These are phyloP conservation scores for Porites divaricata DNA, from an alignment of 92 coral and sea anemone species.

Conservation along the genomic window DNA sequence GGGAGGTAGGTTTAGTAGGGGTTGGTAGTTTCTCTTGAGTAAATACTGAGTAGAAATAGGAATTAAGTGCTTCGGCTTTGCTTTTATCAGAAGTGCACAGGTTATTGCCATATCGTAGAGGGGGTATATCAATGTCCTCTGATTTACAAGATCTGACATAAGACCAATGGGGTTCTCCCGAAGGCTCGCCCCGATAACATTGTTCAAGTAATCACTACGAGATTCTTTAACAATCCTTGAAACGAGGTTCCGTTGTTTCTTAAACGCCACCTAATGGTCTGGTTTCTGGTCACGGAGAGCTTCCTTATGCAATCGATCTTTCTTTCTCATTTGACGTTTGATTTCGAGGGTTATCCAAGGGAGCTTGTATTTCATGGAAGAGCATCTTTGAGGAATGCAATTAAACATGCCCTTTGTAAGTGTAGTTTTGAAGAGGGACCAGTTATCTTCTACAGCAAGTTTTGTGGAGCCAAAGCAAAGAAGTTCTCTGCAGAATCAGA, in stretches of 20 bases:
- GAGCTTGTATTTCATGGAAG: conserved; percentile 39
- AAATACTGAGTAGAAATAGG: conserved; percentile 48
- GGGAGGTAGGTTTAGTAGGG: conserved; percentile 14
- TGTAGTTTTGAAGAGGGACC: conserved; percentile 9
- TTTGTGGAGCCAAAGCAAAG: conserved; percentile 45
- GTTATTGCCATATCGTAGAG: conserved; percentile 41
- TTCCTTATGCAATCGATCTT: conserved; percentile 61
- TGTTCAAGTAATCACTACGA: conserved; percentile 54
- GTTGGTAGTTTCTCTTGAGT: conserved; percentile 10
- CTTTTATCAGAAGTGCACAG: conserved; percentile 40
- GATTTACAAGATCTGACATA: conserved; percentile 53
- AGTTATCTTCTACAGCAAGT: conserved; percentile 45
- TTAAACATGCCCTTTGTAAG: conserved; percentile 18
- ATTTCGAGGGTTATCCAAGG: conserved; percentile 62
- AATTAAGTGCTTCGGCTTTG: conserved; percentile 57
- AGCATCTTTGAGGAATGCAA: conserved; percentile 40
- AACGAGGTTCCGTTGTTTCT: conserved; percentile 58
- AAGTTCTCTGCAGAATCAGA: conserved; percentile 33
- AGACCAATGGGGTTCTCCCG: conserved; percentile 66
- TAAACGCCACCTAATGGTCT: conserved; percentile 52
- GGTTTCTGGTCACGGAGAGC: conserved; percentile 47
- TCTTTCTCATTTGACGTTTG: conserved; percentile 70
- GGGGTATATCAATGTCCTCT: conserved; percentile 63
- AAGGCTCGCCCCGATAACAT: conserved; percentile 61
- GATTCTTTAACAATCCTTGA: conserved; percentile 58